Evolutionary conservation across 1,140 invertebrate species (phyloP), one percentile per base, ranked within the genome.

Genomic region (Melipona quadrifasciata): DNA sequence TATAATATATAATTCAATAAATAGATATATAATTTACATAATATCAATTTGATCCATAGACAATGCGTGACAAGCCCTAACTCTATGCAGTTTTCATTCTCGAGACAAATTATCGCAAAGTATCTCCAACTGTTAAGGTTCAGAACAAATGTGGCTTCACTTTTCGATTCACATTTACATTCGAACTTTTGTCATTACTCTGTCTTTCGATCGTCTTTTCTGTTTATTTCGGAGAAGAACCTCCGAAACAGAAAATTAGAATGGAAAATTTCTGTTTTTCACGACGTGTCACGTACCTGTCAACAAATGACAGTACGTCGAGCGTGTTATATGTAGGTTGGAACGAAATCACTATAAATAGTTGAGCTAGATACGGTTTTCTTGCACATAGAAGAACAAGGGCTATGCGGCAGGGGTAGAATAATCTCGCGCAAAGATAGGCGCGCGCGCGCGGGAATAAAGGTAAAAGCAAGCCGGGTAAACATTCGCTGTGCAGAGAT

Each of bases 361-460:
- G 78, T 61, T 85, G 87, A 64, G 53, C 87, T 85, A 87, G 87
- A 89, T 85, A 82, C 77, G 6, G 78, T 89, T 89, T 85, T 87
- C 70, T 87, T 85, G 74, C 34, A 85, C 79, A 71, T 73, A 71
- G 47, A 81, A 61, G 34, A 79, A 47, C n/a, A 47, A 16, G 61
- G 68, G 55, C 72, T 27, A n/a, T 53, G 51, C 67, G 34, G 34
- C 67, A 47, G 19, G 31, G n/a, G 34, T 65, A 78, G n/a, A 85
- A 77, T 51, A 72, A 61, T 51, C 19, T 19, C 55, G 64, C 55
- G 47, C 84, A 72, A 78, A 87, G 80, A 47, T 47, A 84, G 78
- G 74, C 24, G 10, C 27, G 39, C 8, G 8, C 39, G 39, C 39
- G 39, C 8, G 39, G 8, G 39, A 67, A 53, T 57, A 12, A 34